Evolutionary conservation across 2,113 vertebrate species (phyloP).

Genomic region (Phalacrocorax aristotelis): DNA sequence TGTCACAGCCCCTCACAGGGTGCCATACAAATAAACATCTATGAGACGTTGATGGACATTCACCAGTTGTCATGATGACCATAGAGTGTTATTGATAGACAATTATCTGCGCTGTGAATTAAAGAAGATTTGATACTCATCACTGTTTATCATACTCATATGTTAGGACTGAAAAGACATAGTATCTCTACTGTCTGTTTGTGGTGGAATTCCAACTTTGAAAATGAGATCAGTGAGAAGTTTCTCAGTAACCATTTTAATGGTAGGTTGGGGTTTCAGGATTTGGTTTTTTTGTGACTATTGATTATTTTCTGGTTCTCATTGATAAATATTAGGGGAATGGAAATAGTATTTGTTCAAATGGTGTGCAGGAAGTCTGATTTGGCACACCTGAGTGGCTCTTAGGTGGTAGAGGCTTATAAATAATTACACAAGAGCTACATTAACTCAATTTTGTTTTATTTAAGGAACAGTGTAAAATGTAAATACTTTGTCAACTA

Average conservation of each 20-base stretch:
- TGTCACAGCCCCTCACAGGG: not conserved
- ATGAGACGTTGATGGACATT: not conserved
- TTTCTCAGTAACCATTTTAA: not conserved
- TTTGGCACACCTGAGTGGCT: not conserved
- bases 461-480: not conserved
- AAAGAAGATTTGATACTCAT: not conserved
- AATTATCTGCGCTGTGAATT: not conserved
- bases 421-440: not conserved
- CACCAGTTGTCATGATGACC: not conserved
- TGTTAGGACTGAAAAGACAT: not conserved
- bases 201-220: not conserved
- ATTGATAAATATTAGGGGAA: not conserved
- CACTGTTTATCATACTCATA: not conserved
- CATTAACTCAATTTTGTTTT: not conserved
- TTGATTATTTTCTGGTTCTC: not conserved
- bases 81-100: not conserved
- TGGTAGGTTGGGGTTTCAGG: not conserved
- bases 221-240: not conserved
- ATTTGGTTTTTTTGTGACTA: not conserved
- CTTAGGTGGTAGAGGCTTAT: not conserved
- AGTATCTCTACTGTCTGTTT: not conserved
- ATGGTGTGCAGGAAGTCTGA: not conserved
- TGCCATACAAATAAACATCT: not conserved
- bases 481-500: not conserved
- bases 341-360: not conserved